These are phyloP conservation scores for Phrynocephalus forsythii DNA, from an alignment of 2,797 vertebrate species.

Conservation along the genomic window DNA sequence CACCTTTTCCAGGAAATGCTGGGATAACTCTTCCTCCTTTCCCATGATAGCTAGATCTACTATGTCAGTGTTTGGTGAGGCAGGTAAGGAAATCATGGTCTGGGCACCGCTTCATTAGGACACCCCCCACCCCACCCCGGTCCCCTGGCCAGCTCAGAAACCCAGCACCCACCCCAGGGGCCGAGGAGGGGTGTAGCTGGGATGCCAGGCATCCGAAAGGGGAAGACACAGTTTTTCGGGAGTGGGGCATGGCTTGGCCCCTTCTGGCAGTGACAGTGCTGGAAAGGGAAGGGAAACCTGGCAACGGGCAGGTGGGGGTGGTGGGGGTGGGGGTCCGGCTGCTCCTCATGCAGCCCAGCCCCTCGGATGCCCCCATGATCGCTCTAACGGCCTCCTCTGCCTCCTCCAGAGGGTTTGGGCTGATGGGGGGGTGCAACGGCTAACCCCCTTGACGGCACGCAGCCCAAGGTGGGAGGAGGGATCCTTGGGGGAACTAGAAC, in stretches of 20 bases:
- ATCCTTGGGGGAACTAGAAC: too few species aligned
- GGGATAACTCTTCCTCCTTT: neutral
- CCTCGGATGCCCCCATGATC: neutral
- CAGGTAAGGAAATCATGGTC: neutral
- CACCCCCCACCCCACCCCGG: too few species aligned
- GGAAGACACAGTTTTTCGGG: neutral
- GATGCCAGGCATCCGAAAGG: too few species aligned
- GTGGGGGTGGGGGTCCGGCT: neutral
- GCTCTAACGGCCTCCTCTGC: too few species aligned
- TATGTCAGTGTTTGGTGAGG: neutral
- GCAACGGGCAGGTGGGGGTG: neutral
- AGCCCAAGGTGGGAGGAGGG: neutral
- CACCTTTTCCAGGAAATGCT: neutral
- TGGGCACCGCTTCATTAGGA: too few species aligned
- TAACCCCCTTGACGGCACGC: accelerated
- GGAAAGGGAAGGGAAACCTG: conserved; percentile 1
- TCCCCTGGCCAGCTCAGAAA: neutral
- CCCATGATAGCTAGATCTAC: accelerated
- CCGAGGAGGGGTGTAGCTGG: neutral
- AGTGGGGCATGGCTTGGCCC: conserved; percentile 9
- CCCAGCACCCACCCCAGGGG: neutral
- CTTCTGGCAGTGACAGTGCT: conserved; percentile 34
- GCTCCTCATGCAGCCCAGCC: too few species aligned
- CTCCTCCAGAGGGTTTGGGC: neutral
- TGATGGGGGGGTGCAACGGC: neutral